phyloP scores from a whole-genome alignment of 2,888 invertebrate genomes.

The Chelonus formosanus region DNA sequence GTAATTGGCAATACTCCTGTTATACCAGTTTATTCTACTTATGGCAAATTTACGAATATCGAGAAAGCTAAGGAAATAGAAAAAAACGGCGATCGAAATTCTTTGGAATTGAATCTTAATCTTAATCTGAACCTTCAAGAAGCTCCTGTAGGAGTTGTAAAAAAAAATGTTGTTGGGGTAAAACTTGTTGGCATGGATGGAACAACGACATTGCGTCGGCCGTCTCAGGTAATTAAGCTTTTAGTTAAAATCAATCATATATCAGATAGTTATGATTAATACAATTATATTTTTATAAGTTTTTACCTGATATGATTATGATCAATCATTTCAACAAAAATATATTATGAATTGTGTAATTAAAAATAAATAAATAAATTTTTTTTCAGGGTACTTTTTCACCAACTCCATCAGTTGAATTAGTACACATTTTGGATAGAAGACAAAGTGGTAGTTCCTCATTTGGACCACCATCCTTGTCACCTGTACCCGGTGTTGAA shows the following conservation, averaged over 20 bases:
- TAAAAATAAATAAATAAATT: constrained; percentile 1
- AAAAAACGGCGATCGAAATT: constrained; percentile 51
- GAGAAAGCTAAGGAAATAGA: constrained; percentile 42
- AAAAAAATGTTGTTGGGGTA: constrained; percentile 61
- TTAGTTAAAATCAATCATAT: too few species aligned
- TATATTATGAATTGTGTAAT: not conserved
- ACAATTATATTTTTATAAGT: not conserved
- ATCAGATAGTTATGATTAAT: too few species aligned
- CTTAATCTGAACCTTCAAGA: constrained; percentile 46
- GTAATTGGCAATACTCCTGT: constrained; percentile 33
- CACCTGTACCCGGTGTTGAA: constrained; percentile 61
- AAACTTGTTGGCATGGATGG: constrained; percentile 63
- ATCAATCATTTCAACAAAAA: constrained; percentile 10
- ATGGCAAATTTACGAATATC: constrained; percentile 41
- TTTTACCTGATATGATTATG: not conserved
- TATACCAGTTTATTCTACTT: constrained; percentile 38
- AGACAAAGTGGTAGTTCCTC: constrained; percentile 59
- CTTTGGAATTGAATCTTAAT: constrained; percentile 57
- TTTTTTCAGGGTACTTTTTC: constrained; percentile 60
- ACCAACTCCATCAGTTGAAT: constrained; percentile 62
- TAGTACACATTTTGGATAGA: constrained; percentile 61
- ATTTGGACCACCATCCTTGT: constrained; percentile 59
- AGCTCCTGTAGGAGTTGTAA: constrained; percentile 44
- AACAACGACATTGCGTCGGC: constrained; percentile 57
- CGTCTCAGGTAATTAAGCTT: constrained; percentile 52